Evolutionary conservation across 2,797 vertebrate species (phyloP).

Genomic region (Moxostoma hubbsi): DNA sequence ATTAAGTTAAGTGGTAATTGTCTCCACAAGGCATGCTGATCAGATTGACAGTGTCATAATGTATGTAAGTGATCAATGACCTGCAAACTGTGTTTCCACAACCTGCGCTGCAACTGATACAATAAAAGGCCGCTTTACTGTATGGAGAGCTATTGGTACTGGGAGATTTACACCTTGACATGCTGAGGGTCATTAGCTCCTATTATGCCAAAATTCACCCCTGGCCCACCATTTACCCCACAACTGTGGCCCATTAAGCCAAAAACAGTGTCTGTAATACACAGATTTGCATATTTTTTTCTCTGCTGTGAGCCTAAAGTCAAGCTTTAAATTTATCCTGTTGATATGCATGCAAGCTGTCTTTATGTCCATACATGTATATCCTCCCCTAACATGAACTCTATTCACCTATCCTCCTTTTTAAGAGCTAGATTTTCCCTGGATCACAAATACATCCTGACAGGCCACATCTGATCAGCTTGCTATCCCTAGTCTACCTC

Average conservation of each 20-base stretch:
- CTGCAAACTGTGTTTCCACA: constrained; percentile 34
- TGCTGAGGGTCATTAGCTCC: too few relatives aligned
- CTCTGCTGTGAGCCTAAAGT: too few relatives aligned
- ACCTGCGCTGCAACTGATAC: constrained; percentile 36
- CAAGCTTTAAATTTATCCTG: too few relatives aligned
- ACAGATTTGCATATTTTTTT: too few relatives aligned
- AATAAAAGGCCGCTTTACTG: neutral
- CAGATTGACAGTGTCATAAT: constrained; percentile 37
- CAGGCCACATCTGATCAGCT: constrained; percentile 63
- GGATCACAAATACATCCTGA: constrained; percentile 47
- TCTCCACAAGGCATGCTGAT: neutral
- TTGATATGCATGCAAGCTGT: neutral
- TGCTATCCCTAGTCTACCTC: constrained; percentile 48
- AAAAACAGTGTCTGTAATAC: too few relatives aligned
- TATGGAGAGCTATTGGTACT: neutral
- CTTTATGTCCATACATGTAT: neutral
- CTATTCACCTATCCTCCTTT: constrained; percentile 34
- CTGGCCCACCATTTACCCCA: too few relatives aligned
- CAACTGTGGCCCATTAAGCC: too few relatives aligned
- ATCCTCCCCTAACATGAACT: neutral
- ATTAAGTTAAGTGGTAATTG: constrained; percentile 34
- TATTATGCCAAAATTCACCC: too few relatives aligned
- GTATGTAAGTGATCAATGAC: constrained; percentile 50
- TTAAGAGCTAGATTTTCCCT: constrained; percentile 56
- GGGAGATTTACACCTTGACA: too few relatives aligned